Percentiles rank a stretch among this genome's conserved stretches.
These are phyloP conservation scores for Halocynthia aurantium DNA, from an alignment of 23 tunicate genomes.

Conservation along the genomic window DNA sequence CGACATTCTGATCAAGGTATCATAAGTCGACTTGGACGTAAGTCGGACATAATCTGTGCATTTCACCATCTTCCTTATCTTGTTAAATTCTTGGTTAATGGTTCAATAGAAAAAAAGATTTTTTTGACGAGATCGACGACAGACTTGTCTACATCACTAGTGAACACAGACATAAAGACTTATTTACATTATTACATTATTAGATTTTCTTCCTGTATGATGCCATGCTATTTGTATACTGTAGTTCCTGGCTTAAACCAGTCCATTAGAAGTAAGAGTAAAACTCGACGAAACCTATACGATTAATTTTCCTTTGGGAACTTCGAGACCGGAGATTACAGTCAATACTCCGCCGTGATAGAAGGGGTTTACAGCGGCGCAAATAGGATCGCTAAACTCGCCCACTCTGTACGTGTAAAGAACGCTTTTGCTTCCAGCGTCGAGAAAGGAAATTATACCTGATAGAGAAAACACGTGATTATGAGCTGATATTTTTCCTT, in stretches of 20 bases:
- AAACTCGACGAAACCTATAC: neutral
- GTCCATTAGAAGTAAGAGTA: too few species aligned
- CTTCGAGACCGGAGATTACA: conserved; percentile 59
- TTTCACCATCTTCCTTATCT: too few species aligned
- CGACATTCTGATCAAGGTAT: too few species aligned
- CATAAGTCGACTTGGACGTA: too few species aligned
- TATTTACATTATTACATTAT: neutral
- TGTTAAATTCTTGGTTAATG: too few species aligned
- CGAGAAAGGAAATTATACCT: conserved; percentile 67
- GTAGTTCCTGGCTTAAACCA: too few species aligned
- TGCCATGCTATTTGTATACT: too few species aligned
- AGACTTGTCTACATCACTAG: too few species aligned
- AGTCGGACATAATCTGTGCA: too few species aligned
- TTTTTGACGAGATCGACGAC: too few species aligned
- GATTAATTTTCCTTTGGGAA: conserved; percentile 34
- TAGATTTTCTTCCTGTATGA: neutral
- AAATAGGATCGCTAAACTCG: conserved; percentile 48
- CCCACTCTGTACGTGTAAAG: conserved; percentile 48
- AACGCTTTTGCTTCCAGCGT: conserved; percentile 20
- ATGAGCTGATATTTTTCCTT: neutral
- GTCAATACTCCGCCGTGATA: conserved; percentile 74
- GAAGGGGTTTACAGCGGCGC: conserved; percentile 92
- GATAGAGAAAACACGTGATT: neutral
- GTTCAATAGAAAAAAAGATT: too few species aligned
- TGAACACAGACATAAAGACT: neutral